Evolutionary conservation across 2,113 vertebrate species (phyloP), one percentile per base, ranked within the genome.

Genomic region (Rana temporaria): DNA sequence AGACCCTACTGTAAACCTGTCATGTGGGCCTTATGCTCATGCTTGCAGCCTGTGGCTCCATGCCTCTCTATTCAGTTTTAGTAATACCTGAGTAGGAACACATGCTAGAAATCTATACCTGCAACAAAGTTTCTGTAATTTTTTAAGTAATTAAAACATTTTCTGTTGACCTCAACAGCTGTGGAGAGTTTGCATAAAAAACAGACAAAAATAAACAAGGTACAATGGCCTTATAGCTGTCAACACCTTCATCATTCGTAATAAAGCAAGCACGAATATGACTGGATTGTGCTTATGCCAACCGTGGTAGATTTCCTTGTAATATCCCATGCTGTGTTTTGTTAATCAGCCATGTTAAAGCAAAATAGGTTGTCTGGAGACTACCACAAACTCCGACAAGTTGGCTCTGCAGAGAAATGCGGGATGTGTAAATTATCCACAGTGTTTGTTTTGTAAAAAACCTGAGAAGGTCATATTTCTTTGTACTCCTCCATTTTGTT

Each of bases 371-470:
- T 62, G 32, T 60, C 55, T 74, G 71, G 55, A 74, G 71, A 74
- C 55, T 26, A 18, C 34, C 52, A 14, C 4, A 59, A 59, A 74
- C 26, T 57, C 9, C 32, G 34, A 34, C 60, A 34, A 75, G 8
- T 62, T 62, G 72, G 56, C 56, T 4, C 19, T n/a, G 18, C 24
- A 32, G 62, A 55, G 26, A 72, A 30, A 72, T 55, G 17, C 52
- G 57, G 57, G 66, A 73, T 65, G 22, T 56, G 48, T 6, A 34
- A 62, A 64, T 81, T 81, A 73, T 64, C 48, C 11, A 3, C 71
- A 22, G 18, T 62, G 16, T 81, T 81, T 65, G 18, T 42, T 72
- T 81, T 65, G 79, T 81, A 81, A 81, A 68, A 79, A 79, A 79
- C 53, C 68, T 24, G 15, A 30, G 55, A 59, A 4, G 68, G 42